These are phyloP conservation scores for Typhlomys cinereus DNA, from an alignment of 2,113 vertebrate species.

Conservation along the genomic window DNA sequence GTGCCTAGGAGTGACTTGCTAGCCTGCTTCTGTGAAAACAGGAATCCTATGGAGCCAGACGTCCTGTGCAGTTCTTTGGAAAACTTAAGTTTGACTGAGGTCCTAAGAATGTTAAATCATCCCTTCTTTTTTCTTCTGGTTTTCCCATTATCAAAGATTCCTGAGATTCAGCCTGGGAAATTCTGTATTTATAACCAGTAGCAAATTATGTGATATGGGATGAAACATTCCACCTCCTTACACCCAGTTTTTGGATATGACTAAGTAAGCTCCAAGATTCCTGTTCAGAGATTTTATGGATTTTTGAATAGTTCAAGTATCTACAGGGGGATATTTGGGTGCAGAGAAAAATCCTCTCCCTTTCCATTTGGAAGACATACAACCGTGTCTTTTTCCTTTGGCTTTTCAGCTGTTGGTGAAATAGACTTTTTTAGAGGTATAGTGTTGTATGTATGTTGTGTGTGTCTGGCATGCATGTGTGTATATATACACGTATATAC, in stretches of 20 bases:
- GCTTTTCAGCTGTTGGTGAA: neutral
- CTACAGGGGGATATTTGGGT: neutral
- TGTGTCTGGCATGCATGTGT: no score
- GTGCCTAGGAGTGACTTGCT: neutral
- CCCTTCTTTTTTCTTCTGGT: neutral
- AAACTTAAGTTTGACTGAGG: neutral
- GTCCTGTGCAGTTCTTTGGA: neutral
- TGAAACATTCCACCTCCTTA: neutral
- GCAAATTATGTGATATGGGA: neutral
- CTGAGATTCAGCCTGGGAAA: neutral
- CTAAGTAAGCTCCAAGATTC: neutral
- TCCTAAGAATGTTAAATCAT: neutral
- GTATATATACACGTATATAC: no score
- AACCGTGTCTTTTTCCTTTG: neutral
- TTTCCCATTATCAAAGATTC: constrained; percentile 14
- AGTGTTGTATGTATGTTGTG: no score
- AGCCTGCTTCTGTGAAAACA: neutral
- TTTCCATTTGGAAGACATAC: neutral
- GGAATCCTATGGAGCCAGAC: neutral
- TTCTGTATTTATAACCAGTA: neutral
- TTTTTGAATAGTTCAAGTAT: neutral
- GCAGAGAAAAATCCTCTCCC: neutral
- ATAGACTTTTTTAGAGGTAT: neutral
- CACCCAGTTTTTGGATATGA: neutral
- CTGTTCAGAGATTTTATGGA: neutral